These are phyloP conservation scores for Tetranychus urticae DNA, from an alignment of 1,140 invertebrate species.

Conservation along the genomic window DNA sequence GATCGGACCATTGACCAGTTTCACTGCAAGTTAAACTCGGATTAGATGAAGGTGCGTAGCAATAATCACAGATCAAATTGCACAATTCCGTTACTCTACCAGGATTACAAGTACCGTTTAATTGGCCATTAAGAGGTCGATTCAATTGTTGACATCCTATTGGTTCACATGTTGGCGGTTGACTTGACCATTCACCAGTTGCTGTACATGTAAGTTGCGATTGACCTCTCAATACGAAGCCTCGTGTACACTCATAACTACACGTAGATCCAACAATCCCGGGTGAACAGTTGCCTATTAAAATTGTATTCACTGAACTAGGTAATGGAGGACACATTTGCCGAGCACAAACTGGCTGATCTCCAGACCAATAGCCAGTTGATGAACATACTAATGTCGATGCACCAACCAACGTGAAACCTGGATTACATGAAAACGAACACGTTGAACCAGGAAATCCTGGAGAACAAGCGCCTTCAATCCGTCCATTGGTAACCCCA, in stretches of 20 bases:
- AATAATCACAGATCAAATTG: constrained; percentile 20
- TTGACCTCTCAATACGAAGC: neutral
- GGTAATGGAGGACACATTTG: neutral
- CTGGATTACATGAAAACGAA: neutral
- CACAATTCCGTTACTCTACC: constrained; percentile 16
- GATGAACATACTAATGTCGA: neutral
- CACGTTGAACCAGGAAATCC: neutral
- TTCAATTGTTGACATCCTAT: neutral
- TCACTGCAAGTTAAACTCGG: constrained; percentile 20
- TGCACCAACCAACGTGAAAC: neutral
- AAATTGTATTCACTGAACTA: neutral
- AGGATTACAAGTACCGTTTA: neutral
- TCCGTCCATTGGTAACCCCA: neutral
- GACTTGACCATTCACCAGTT: constrained; percentile 3
- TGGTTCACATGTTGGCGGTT: constrained; percentile 2
- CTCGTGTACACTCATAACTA: neutral
- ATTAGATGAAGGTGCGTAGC: constrained; percentile 21
- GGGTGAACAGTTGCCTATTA: neutral
- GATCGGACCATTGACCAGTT: constrained; percentile 20
- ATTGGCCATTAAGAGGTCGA: neutral
- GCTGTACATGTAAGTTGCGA: neutral
- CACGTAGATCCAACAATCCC: neutral
- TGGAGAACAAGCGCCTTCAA: neutral
- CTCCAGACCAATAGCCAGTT: neutral
- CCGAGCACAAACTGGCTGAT: neutral